A percentile compares a stretch with the other conserved stretches of the same genome.
Evolutionary conservation across 1,140 invertebrate species (phyloP).

Genomic region (Laodelphax striatellus): DNA sequence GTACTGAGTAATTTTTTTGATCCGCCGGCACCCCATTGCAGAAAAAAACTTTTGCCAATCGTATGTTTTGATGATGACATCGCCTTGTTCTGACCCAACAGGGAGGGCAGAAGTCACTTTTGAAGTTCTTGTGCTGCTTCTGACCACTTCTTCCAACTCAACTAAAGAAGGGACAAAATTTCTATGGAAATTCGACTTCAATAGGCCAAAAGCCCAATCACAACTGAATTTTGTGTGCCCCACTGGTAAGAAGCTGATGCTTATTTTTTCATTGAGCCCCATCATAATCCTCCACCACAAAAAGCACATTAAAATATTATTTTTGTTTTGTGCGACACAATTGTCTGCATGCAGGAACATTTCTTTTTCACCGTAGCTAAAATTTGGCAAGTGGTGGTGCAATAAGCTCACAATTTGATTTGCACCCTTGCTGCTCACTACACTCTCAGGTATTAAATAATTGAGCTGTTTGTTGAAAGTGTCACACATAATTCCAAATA

Average conservation of each 20-base stretch:
- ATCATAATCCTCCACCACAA: background rate
- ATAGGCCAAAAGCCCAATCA: conserved; percentile 11
- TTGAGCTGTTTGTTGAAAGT: conserved; percentile 10
- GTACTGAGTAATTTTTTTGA: background rate
- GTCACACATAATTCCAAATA: conserved; percentile 16
- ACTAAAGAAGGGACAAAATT: background rate
- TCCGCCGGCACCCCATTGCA: background rate
- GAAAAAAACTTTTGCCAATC: background rate
- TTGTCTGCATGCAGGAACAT: conserved; percentile 14
- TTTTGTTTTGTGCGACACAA: conserved; percentile 16
- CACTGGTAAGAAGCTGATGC: background rate
- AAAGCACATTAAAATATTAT: conserved; percentile 5
- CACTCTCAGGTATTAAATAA: conserved; percentile 14
- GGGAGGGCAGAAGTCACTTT: background rate
- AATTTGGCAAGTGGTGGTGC: conserved; percentile 14
- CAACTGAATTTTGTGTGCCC: conserved; percentile 4
- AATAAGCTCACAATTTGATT: conserved; percentile 15
- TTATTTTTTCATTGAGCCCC: background rate
- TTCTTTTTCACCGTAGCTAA: conserved; percentile 5
- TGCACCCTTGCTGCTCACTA: conserved; percentile 7
- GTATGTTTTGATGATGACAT: background rate
- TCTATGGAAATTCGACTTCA: conserved; percentile 3
- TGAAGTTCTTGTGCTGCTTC: background rate
- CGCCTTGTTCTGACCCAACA: background rate
- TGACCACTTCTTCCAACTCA: background rate